Base-by-base conservation (phyloP, 2,113 vertebrate species). In the Rhinopomastus cyanomelas region DNA sequence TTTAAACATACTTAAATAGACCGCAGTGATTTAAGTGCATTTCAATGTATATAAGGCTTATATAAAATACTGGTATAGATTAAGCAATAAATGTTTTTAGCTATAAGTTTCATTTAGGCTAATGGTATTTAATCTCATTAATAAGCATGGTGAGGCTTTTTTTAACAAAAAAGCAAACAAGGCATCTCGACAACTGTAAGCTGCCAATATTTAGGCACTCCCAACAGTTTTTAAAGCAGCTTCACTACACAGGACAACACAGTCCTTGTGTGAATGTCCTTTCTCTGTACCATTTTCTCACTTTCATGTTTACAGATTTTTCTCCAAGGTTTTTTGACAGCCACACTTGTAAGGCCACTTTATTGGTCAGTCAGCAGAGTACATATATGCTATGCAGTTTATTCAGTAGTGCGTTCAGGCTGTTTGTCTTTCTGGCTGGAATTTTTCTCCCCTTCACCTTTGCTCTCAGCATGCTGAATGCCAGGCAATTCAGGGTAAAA, bases 401-500 rank as follows among this genome's bases (percentile, higher is more conserved):
- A 97, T n/a, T 79, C 61, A 86, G 53, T 30, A 83, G 18, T 32
- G 15, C 27, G 57, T 93, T 96, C 94, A 92, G 69, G 87, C 80
- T 95, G 78, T 96, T 95, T 93, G 91, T 93, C 72, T 57, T 96
- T 81, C 61, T 92, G 91, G 90, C 79, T 95, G 90, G 89, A 67
- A 44, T 69, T 89, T 78, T 87, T 39, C 52, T 91, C 72, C 90
- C 90, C 90, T 96, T 96, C 82, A 93, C 71, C 87, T 86, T 66
- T 78, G 71, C 81, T 89, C 95, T 96, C 96, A 94, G 94, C 81
- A 87, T 85, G 84, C 94, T 94, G 93, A 93, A 92, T 82, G 67
- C 93, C 93, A 34, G 79, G 83, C 84, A 97, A 64, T n/a, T 97
- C 95, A 56, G 93, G 96, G 95, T 97, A 97, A 97, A 97, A 97